Percentiles rank a stretch among this genome's conserved stretches.
phyloP scores from a whole-genome alignment of 1,140 invertebrate genomes.

The Drosophila punjabiensis region DNA sequence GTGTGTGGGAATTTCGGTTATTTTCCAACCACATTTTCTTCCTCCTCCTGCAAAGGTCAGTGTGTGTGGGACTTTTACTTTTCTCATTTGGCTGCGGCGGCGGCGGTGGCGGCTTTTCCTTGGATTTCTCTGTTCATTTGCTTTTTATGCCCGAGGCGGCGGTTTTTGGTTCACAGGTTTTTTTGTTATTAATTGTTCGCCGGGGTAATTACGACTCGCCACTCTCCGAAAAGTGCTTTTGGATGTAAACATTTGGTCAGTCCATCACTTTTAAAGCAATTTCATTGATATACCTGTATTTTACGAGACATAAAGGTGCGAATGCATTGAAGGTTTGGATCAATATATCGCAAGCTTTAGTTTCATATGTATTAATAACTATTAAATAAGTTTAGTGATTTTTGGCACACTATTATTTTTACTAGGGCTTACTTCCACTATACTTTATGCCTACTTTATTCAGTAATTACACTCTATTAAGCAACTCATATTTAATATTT shows the following conservation, averaged over 20 bases:
- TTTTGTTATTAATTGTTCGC: conserved; percentile 46
- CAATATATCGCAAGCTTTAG: neutral
- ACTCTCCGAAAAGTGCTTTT: conserved; percentile 33
- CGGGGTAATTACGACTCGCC: conserved; percentile 32
- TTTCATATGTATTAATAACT: neutral
- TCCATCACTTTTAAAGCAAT: conserved; percentile 12
- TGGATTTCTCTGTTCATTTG: conserved; percentile 17
- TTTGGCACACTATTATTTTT: neutral
- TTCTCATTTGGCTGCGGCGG: conserved; percentile 34
- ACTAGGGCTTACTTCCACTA: neutral
- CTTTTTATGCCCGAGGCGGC: conserved; percentile 12
- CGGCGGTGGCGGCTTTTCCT: conserved; percentile 21
- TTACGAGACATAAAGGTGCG: neutral
- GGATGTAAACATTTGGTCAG: conserved; percentile 28
- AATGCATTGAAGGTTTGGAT: neutral
- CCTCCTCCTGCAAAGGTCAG: conserved; percentile 54
- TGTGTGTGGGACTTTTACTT: conserved; percentile 58
- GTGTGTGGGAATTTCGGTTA: conserved; percentile 58
- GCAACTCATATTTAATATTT: neutral
- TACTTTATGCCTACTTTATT: neutral
- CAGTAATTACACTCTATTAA: neutral
- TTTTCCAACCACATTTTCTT: conserved; percentile 45
- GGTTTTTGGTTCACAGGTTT: conserved; percentile 29
- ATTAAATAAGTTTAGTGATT: neutral
- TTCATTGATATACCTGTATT: conserved; percentile 12